Conservation (phyloP, 2,888 invertebrate species). For the Hesperia comma region DNA sequence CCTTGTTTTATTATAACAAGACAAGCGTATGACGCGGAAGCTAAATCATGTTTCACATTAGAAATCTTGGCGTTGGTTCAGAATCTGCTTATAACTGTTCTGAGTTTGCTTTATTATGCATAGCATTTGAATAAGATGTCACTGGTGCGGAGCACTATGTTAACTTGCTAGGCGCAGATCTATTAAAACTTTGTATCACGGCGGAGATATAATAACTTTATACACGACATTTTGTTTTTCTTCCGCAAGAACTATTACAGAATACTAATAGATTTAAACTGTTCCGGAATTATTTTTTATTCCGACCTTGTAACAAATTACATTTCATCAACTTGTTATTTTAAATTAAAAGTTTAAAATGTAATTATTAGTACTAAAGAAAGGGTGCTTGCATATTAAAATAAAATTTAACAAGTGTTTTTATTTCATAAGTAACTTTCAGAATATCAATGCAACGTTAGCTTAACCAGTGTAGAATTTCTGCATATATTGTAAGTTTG, state of each 20-base stretch:
- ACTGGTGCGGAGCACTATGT: constrained; percentile 9
- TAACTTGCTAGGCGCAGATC: constrained; percentile 35
- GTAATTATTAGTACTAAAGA: neutral
- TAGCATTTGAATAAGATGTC: constrained; percentile 37
- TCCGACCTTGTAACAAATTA: neutral
- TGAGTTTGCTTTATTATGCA: constrained; percentile 36
- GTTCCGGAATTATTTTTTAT: neutral
- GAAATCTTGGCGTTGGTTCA: constrained; percentile 31
- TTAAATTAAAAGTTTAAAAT: neutral
- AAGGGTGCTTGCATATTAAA: neutral
- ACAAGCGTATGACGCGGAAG: constrained; percentile 1
- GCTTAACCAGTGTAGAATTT: neutral
- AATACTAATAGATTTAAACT: neutral
- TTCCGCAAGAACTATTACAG: constrained; percentile 2
- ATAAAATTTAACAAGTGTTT: neutral
- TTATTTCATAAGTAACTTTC: constrained; percentile 6
- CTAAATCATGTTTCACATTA: constrained; percentile 32
- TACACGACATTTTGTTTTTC: constrained; percentile 25
- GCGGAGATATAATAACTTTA: constrained; percentile 24
- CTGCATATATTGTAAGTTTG: constrained; percentile 4
- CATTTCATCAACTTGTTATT: too few relatives aligned
- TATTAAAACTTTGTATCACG: constrained; percentile 33
- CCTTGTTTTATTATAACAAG: constrained; percentile 2
- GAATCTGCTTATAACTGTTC: constrained; percentile 32
- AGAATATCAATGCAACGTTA: neutral